These are phyloP conservation scores for Phania funesta DNA, from an alignment of 2,888 invertebrate species.

Conservation along the genomic window DNA sequence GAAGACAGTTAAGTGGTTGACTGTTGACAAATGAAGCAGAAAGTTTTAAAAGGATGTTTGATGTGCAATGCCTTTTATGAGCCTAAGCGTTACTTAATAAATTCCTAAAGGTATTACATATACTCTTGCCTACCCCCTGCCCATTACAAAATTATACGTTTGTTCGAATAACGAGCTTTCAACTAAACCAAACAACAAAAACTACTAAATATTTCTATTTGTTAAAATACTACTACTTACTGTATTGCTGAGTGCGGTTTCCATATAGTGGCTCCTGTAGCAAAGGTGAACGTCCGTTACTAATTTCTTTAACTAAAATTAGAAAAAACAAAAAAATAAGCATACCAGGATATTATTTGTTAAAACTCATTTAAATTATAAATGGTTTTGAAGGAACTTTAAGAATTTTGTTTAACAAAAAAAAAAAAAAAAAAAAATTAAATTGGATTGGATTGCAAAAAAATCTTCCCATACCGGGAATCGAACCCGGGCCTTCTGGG, in stretches of 20 bases:
- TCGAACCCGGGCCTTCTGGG: conserved; percentile 87
- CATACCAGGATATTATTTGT: conserved; percentile 42
- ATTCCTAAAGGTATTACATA: background rate
- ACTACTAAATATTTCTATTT: conserved; percentile 10
- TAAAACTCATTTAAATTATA: conserved; percentile 42
- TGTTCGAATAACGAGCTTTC: too few species aligned
- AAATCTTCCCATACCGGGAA: conserved; percentile 89
- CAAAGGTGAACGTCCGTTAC: conserved; percentile 88
- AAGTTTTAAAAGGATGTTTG: background rate
- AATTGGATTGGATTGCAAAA: conserved; percentile 26
- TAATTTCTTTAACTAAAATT: conserved; percentile 81
- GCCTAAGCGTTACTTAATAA: background rate
- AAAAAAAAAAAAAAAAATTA: background rate
- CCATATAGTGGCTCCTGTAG: conserved; percentile 94
- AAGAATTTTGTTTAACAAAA: background rate
- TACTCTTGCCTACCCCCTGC: background rate
- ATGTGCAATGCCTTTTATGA: background rate
- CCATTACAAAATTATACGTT: too few species aligned
- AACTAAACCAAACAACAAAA: background rate
- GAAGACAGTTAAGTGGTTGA: background rate
- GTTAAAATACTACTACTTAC: conserved; percentile 83
- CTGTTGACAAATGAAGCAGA: conserved; percentile 32
- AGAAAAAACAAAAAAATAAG: conserved; percentile 72
- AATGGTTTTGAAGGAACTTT: conserved; percentile 38
- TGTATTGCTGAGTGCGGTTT: conserved; percentile 92